These are phyloP conservation scores for Notothenia rossii DNA, from an alignment of 2,113 vertebrate genomes.

Conservation along the genomic window DNA sequence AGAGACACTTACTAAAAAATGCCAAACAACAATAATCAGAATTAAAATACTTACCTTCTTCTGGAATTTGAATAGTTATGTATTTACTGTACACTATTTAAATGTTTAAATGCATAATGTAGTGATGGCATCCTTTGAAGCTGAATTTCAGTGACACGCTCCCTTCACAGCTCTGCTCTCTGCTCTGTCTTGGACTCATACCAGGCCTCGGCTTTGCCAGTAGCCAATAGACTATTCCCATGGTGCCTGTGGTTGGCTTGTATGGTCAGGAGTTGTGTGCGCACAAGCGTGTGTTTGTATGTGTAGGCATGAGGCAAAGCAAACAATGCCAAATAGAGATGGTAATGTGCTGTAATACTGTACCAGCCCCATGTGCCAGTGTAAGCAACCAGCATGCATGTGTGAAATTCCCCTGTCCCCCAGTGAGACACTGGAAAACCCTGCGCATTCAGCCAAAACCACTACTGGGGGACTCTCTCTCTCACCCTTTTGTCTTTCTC, in stretches of 20 bases:
- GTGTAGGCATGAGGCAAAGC: constrained; percentile 73
- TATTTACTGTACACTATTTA: too few species aligned
- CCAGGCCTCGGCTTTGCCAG: constrained; percentile 74
- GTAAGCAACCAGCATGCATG: constrained; percentile 67
- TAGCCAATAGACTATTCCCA: constrained; percentile 77
- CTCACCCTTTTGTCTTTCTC: constrained; percentile 17
- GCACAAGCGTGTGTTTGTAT: constrained; percentile 64
- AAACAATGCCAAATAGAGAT: constrained; percentile 78
- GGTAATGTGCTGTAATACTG: constrained; percentile 78
- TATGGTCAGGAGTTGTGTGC: constrained; percentile 72
- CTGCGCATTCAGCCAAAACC: constrained; percentile 67
- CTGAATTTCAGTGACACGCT: constrained; percentile 43
- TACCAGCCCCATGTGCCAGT: constrained; percentile 76
- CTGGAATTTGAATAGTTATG: background rate
- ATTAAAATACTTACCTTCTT: background rate
- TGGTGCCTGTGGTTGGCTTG: constrained; percentile 77
- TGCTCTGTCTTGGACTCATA: constrained; percentile 69
- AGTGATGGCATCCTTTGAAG: constrained; percentile 38
- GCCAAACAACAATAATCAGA: constrained; percentile 6
- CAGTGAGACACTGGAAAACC: constrained; percentile 69
- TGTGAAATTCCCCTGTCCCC: constrained; percentile 73
- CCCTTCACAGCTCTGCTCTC: constrained; percentile 40
- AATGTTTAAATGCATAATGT: background rate
- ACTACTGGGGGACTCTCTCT: constrained; percentile 43
- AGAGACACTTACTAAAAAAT: constrained; percentile 11